Evolutionary conservation across 2,888 invertebrate genomes (phyloP), one percentile per base, ranked within the genome.

Genomic region (Sepioteuthis lessoniana): DNA sequence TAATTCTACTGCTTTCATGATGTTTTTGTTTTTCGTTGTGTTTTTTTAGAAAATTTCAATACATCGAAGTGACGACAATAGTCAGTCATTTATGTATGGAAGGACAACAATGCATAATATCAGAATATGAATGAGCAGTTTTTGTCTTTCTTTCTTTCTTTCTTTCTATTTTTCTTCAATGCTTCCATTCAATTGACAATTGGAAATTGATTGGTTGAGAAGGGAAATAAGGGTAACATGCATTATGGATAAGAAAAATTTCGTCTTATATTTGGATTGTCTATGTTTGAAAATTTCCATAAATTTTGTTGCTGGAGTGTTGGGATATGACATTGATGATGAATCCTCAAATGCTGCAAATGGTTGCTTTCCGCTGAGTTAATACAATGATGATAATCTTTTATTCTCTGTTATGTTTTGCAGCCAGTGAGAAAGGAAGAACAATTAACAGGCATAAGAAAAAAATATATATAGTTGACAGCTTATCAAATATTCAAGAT

Each of bases 401-500:
- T 76, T 76, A 76, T 76, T 76, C 19, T n/a, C 76, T n/a, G n/a
- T 76, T 76, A 76, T n/a, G 76, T 76, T 76, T 76, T 76, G 76
- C 76, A 76, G n/a, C n/a, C 76, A 16, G 76, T 13, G 76, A 76
- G 76, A 76, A 76, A 16, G 76, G n/a, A 76, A 76, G n/a, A n/a
- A 76, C 76, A 76, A 76, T 76, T n/a, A n/a, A n/a, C 2, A 13
- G 8, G 76, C 19, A 35, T 16, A 1, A 76, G 0, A 35, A 76
- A 76, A 3, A 76, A 35, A 76, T n/a, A 76, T n/a, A 28, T 35
- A 16, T 31, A 35, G 76, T 76, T 76, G 76, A 76, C 76, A 76
- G n/a, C 76, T 76, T 76, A 76, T 76, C 76, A 76, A 76, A 76
- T 76, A 76, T 76, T 76, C n/a, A 76, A 76, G 76, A 76, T 76